Evolutionary conservation across 1,140 invertebrate genomes (phyloP).

Genomic region (Archivesica marissinica): DNA sequence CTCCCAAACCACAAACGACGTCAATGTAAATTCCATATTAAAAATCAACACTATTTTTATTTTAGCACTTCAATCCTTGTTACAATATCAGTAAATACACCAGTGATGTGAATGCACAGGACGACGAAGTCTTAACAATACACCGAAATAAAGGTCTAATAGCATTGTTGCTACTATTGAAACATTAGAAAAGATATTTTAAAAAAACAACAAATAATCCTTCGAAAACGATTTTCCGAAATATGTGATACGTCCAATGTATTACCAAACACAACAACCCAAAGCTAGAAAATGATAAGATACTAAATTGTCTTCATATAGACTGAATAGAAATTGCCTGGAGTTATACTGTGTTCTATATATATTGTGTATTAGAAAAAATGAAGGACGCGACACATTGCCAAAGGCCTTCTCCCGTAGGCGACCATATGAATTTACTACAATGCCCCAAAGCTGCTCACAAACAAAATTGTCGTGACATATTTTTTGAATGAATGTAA

Average conservation of each 20-base stretch:
- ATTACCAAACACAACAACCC: background rate
- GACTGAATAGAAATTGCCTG: slow-evolving; percentile 38
- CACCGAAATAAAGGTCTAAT: no score
- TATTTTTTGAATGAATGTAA: slow-evolving; percentile 15
- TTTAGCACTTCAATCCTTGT: no score
- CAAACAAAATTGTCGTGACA: slow-evolving; percentile 22
- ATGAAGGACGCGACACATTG: slow-evolving; percentile 9
- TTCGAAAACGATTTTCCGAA: background rate
- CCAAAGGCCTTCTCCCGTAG: slow-evolving; percentile 35
- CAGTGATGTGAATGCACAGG: no score
- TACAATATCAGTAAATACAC: no score
- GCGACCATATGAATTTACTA: slow-evolving; percentile 38
- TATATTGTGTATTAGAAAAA: slow-evolving; percentile 7
- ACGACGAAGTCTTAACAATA: no score
- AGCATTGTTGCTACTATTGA: no score
- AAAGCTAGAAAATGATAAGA: background rate
- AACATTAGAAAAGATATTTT: no score
- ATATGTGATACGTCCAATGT: no score
- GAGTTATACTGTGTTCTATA: slow-evolving; percentile 25
- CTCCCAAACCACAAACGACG: background rate
- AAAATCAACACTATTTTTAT: no score
- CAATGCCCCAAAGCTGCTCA: slow-evolving; percentile 14
- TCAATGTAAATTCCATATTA: background rate
- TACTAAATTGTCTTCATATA: slow-evolving; percentile 21
- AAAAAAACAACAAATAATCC: no score